phyloP scores from a whole-genome alignment of 1,140 invertebrate genomes.

The Reticulitermes speratus region DNA sequence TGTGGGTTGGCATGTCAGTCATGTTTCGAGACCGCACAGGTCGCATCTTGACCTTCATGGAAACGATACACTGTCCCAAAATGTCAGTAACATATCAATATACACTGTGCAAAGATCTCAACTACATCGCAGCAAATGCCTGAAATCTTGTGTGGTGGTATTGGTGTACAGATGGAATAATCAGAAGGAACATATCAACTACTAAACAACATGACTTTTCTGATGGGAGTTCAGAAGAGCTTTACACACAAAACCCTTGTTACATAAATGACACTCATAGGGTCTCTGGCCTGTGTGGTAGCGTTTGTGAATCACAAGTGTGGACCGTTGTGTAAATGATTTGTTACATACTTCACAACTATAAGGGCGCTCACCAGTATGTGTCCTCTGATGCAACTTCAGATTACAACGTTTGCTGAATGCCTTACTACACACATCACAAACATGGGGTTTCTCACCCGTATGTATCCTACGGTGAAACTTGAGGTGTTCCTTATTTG shows the following conservation, averaged over 20 bases:
- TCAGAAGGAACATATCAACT: no score
- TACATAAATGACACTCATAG: conserved; percentile 36
- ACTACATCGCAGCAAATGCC: no score
- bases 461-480: conserved; percentile 61
- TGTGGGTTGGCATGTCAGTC: no score
- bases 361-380: conserved; percentile 67
- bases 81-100: no score
- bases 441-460: conserved; percentile 53
- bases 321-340: conserved; percentile 35
- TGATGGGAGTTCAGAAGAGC: conserved; percentile 40
- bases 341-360: conserved; percentile 39
- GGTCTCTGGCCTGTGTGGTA: conserved; percentile 44
- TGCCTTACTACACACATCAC: conserved; percentile 53
- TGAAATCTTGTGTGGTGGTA: no score
- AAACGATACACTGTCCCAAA: no score
- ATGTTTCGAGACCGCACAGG: no score
- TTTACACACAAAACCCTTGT: conserved; percentile 48
- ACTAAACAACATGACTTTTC: conserved; percentile 26
- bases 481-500: conserved; percentile 51
- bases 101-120: no score
- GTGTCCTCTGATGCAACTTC: conserved; percentile 61
- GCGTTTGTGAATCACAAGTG: conserved; percentile 35
- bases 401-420: conserved; percentile 64
- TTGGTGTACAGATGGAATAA: no score
- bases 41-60: no score